Evolutionary conservation across 2,888 invertebrate species (phyloP), one percentile per base, ranked within the genome.

Genomic region (Carabus problematicus): DNA sequence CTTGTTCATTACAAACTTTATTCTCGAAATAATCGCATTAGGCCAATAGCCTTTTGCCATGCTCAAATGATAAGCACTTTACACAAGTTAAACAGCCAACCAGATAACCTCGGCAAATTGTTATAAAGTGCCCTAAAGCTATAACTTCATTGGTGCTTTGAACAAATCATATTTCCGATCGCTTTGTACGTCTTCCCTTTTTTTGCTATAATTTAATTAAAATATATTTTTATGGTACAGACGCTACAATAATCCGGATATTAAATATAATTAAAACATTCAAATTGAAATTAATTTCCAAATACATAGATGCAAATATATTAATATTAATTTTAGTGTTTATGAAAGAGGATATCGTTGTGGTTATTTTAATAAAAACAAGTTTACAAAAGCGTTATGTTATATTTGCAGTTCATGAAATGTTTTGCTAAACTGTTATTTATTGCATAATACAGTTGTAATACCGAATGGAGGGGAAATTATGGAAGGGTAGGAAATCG

Each of bases 1-100:
- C 40, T 56, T 29, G 40, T 56, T 56, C 56, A 56, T 56, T 56
- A 56, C n/a, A 56, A 56, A 56, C 56, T 56, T 56, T 56, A 39
- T 56, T 56, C 56, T 56, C 40, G 19, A 2, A 40, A 40, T 56
- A 56, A 56, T 56, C 56, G 56, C 40, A 56, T 56, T 41, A 40
- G 56, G 56, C 40, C 56, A 56, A 56, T 56, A 41, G 41, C 56
- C 41, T 41, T 56, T 56, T 56, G 8, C 41, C 39, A 56, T 56
- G 40, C 19, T 56, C 18, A 40, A 41, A 41, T 16, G 56, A 56
- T 56, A 56, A 56, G 39, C 6, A 14, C 56, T 56, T 56, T 56
- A 56, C 41, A 16, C 56, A 56, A 29, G 55, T 19, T 55, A 55
- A 56, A 56, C n/a, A 16, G 11, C 12, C 11, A n/a, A 11, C 1